A percentile compares a stretch with the other conserved stretches of the same genome.
phyloP scores from a whole-genome alignment of 2,113 vertebrate species.

The Pangasianodon hypophthalmus region DNA sequence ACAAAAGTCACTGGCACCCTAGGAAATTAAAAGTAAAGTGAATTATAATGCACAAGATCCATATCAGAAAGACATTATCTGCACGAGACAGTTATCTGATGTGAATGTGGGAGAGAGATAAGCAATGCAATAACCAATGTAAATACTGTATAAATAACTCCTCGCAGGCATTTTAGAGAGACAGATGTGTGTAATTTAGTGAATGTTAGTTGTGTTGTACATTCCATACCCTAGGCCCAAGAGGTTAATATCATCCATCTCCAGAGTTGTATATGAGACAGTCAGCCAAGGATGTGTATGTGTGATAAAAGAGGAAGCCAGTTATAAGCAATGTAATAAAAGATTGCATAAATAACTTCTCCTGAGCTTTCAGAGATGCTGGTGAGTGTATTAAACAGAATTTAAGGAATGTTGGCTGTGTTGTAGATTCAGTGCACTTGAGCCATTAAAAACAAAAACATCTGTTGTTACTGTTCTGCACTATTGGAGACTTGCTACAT shows the following conservation, averaged over 20 bases:
- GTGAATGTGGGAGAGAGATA: not conserved
- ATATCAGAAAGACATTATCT: constrained; percentile 2
- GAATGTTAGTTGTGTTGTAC: not conserved
- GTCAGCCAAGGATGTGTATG: not conserved
- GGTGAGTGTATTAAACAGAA: not conserved
- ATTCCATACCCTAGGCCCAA: not conserved
- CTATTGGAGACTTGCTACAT: not conserved
- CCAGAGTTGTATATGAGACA: not conserved
- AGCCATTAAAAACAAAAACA: not conserved
- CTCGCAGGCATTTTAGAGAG: constrained; percentile 7
- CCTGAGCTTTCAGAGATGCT: not conserved
- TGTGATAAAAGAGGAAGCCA: not conserved
- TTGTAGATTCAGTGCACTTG: not conserved
- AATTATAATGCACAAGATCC: constrained; percentile 4
- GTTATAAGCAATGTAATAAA: not conserved
- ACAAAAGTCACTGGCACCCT: constrained; percentile 96
- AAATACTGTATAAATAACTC: constrained; percentile 9
- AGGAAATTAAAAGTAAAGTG: constrained; percentile 48
- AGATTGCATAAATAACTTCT: not conserved
- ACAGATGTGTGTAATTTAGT: constrained; percentile 12
- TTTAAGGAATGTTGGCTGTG: not conserved
- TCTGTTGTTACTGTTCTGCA: not conserved
- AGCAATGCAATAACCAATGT: not conserved
- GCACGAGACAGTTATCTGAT: constrained; percentile 11
- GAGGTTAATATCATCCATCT: not conserved